phyloP scores from a whole-genome alignment of 2,113 vertebrate genomes.

The Ivindomyrus marchei region DNA sequence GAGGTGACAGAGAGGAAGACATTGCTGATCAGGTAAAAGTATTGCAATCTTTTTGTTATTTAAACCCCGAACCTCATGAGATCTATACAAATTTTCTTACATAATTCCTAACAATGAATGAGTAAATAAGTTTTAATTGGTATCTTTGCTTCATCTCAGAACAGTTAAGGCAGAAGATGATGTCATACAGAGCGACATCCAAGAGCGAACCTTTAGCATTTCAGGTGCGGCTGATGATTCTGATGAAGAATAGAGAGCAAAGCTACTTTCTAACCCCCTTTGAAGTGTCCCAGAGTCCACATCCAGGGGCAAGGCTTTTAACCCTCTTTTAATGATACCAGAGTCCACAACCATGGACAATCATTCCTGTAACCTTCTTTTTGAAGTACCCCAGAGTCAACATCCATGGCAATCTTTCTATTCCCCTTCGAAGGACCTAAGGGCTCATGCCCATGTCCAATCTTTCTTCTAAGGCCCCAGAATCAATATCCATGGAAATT shows the following conservation, averaged over 20 bases:
- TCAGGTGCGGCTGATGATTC: constrained; percentile 59
- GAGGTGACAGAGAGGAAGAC: constrained; percentile 59
- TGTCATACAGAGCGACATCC: constrained; percentile 49
- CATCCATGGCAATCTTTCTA: neutral
- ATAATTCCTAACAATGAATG: neutral
- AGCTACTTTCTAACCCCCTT: neutral
- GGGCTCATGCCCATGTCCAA: too few species aligned
- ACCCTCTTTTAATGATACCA: neutral
- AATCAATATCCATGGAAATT: neutral
- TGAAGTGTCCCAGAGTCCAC: neutral
- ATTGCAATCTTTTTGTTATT: neutral
- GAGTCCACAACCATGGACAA: neutral
- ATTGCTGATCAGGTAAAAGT: constrained; percentile 56
- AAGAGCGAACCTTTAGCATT: constrained; percentile 56
- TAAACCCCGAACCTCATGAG: neutral
- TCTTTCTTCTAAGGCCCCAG: neutral
- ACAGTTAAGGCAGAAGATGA: constrained; percentile 57
- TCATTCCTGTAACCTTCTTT: neutral
- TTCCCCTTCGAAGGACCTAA: neutral
- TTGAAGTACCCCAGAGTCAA: neutral
- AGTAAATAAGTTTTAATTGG: neutral
- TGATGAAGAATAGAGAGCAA: constrained; percentile 48
- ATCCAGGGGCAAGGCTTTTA: neutral
- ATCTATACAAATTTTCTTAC: neutral
- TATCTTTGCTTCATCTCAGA: constrained; percentile 32